A percentile compares a stretch with the other conserved stretches of the same genome.
Evolutionary conservation across 1,140 invertebrate species (phyloP).

Genomic region (Drosophila melanogaster): DNA sequence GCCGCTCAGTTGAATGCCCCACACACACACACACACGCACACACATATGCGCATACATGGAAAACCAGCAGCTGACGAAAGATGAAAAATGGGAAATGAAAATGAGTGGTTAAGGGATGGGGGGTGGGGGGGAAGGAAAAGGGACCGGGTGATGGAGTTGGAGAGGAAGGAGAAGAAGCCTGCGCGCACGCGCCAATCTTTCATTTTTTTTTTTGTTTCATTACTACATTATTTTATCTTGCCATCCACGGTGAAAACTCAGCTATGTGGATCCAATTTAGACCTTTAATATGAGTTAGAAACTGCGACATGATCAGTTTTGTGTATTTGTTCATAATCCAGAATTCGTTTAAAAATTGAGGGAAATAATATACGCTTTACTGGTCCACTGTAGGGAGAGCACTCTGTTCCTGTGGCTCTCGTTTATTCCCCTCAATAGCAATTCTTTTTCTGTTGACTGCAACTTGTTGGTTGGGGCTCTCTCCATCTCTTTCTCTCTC

Average conservation of each 20-base stretch:
- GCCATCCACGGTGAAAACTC: not conserved
- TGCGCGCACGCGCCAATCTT: constrained; percentile 68
- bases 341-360: not conserved
- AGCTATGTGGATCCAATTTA: not conserved
- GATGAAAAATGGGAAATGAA: constrained; percentile 8
- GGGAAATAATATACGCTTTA: not conserved
- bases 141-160: not conserved
- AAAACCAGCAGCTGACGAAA: constrained; percentile 51
- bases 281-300: not conserved
- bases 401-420: not conserved
- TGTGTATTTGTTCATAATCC: too few relatives aligned
- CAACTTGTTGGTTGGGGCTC: constrained; percentile 40
- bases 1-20: constrained; percentile 51
- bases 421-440: constrained; percentile 8
- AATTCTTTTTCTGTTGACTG: constrained; percentile 20
- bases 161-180: not conserved
- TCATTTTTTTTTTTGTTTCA: constrained; percentile 4
- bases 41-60: not conserved
- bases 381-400: too few relatives aligned
- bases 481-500: not conserved
- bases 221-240: constrained; percentile 11
- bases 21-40: constrained; percentile 4
- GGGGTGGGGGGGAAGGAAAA: not conserved
- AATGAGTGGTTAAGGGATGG: not conserved
- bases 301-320: too few relatives aligned